Evolutionary conservation across 37 sponge, comb jelly and placozoan genomes (phyloP).

Genomic region (Oscarella lobularis): DNA sequence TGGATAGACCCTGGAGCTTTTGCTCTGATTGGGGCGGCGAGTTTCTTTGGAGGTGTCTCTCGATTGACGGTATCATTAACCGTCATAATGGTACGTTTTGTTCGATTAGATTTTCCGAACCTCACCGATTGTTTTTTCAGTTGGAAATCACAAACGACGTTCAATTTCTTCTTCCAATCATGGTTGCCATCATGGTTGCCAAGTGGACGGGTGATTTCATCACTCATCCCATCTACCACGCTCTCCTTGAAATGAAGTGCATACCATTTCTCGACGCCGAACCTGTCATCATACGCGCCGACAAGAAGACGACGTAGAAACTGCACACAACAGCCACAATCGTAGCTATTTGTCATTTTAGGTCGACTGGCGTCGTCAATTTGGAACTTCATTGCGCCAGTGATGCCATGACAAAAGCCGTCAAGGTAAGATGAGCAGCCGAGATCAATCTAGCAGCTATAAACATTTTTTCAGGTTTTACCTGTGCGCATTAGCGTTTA

Average conservation of each 20-base stretch:
- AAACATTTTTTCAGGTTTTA: conserved; percentile 1
- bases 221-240: conserved; percentile 34
- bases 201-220: conserved; percentile 35
- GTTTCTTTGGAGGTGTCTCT: conserved; percentile 36
- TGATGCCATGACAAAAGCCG: conserved; percentile 2
- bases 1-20: conserved; percentile 42
- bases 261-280: conserved; percentile 33
- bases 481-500: conserved; percentile 10
- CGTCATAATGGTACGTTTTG: conserved; percentile 22
- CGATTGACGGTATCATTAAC: conserved; percentile 32
- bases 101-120: neutral
- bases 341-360: neutral
- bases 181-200: conserved; percentile 28
- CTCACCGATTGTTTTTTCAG: neutral
- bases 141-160: conserved; percentile 37
- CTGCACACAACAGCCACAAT: neutral
- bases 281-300: conserved; percentile 21
- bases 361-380: neutral
- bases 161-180: conserved; percentile 30
- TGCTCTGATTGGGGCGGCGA: conserved; percentile 33
- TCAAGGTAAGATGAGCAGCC: too few relatives aligned
- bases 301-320: neutral
- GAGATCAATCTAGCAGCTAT: neutral
- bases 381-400: conserved; percentile 3
- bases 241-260: conserved; percentile 31